Conservation (phyloP, 2,797 vertebrate species). For the Enoplosus armatus region DNA sequence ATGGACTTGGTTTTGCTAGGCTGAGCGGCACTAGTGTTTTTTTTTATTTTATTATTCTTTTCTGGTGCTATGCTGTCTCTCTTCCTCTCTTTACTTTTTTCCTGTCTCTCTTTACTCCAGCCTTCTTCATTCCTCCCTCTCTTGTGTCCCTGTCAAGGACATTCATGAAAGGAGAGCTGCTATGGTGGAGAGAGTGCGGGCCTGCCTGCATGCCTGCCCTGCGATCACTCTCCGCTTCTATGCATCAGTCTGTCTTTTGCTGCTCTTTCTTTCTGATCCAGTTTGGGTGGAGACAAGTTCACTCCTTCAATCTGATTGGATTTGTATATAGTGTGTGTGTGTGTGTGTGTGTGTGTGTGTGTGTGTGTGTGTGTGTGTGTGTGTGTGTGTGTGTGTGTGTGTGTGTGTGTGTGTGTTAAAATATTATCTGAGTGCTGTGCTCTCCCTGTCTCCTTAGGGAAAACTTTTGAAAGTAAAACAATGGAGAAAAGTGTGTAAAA, state of each 20-base stretch:
- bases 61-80: slow-evolving; percentile 72
- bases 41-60: slow-evolving; percentile 40
- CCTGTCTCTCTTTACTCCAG: slow-evolving; percentile 80
- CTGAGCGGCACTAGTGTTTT: slow-evolving; percentile 74
- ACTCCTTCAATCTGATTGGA: slow-evolving; percentile 74
- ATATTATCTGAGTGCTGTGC: slow-evolving; percentile 45
- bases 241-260: slow-evolving; percentile 74
- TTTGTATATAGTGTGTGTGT: slow-evolving; percentile 58
- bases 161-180: slow-evolving; percentile 82
- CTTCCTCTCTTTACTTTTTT: slow-evolving; percentile 82
- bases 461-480: slow-evolving; percentile 58
- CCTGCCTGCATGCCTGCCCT: slow-evolving; percentile 63
- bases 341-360: slow-evolving; percentile 26
- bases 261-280: slow-evolving; percentile 73
- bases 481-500: slow-evolving; percentile 34
- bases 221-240: slow-evolving; percentile 68
- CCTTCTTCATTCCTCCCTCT: slow-evolving; percentile 88
- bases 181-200: slow-evolving; percentile 60
- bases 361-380: slow-evolving; percentile 26
- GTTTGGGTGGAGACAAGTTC: slow-evolving; percentile 73
- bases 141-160: slow-evolving; percentile 94
- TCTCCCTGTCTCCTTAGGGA: slow-evolving; percentile 43
- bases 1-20: slow-evolving; percentile 87
- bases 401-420: slow-evolving; percentile 30
- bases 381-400: slow-evolving; percentile 8